A percentile compares a stretch with the other conserved stretches of the same genome.
Evolutionary conservation across 2,797 vertebrate species (phyloP).

Genomic region (Schizothorax lantsangensis): DNA sequence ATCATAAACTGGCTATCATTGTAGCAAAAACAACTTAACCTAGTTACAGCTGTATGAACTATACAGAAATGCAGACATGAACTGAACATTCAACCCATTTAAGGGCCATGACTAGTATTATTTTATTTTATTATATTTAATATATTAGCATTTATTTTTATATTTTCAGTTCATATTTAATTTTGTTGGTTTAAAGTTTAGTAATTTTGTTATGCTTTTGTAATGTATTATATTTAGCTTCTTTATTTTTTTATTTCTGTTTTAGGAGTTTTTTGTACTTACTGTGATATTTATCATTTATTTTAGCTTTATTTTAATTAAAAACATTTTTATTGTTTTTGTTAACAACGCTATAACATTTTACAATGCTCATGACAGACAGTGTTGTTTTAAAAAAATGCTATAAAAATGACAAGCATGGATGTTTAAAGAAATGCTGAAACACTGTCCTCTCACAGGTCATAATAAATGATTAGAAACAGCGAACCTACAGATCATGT

Average conservation of each 20-base stretch:
- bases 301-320: background rate
- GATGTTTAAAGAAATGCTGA: constrained; percentile 22
- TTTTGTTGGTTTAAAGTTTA: background rate
- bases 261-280: background rate
- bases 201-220: background rate
- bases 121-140: background rate
- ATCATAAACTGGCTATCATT: background rate
- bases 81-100: background rate
- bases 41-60: background rate
- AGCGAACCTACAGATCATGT: constrained; percentile 60
- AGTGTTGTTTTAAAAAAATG: background rate
- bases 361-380: background rate
- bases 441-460: constrained; percentile 49
- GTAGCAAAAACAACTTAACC: constrained; percentile 10
- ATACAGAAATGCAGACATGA: background rate
- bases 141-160: background rate
- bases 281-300: background rate
- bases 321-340: background rate
- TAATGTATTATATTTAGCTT: background rate
- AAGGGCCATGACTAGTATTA: background rate
- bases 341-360: background rate
- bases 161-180: background rate
- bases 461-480: constrained; percentile 64
- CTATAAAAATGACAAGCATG: background rate
- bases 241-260: background rate